Base-by-base conservation (phyloP, 1,140 invertebrate species). In the Pygmarrhopalites habei region DNA sequence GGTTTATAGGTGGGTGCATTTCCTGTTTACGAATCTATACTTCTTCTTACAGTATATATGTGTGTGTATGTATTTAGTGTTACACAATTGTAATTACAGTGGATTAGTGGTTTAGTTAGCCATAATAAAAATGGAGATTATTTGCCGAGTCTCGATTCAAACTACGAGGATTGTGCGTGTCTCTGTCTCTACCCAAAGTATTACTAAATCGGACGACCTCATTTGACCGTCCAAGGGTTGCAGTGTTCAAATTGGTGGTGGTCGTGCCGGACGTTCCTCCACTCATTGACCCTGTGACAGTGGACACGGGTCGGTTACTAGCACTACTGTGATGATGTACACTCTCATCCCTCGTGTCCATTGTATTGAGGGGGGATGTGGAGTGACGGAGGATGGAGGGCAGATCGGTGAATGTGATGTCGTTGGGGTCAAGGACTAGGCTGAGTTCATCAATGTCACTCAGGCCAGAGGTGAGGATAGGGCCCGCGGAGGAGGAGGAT, bases 361-460 rank as follows among this genome's bases (percentile, higher is more conserved):
- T 15, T 5, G 32, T 35, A 15, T 7, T 19, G 32, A 32, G 19
- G 14, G 60, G 47, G 25, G 14, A 35, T 21, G 59, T 41, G 26
- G 58, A 53, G 32, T 44, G 30, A 10, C 56, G 59, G 25, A 66
- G 59, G 30, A 65, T 60, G 28, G 64, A 66, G n/a, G 64, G 64
- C 23, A 66, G 30, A 55, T 66, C 64, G 10, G 64, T 66, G 51
- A 62, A 32, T n/a, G 44, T 47, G 25, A 53, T 47, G 46, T 61
- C 59, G 21, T 39, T 61, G 23, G 58, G 35, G 30, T 66, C 65
- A 19, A 62, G 21, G 15, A 62, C 65, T 12, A 66, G 43, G 49
- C 65, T 66, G 47, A 66, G 29, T 44, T 66, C 65, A 55, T 66
- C 65, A 46, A 66, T 62, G 62, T 66, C 65, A 66, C 65, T 66